Conservation (phyloP, 2,888 invertebrate species). For the Acanthosepion pharaonis region DNA sequence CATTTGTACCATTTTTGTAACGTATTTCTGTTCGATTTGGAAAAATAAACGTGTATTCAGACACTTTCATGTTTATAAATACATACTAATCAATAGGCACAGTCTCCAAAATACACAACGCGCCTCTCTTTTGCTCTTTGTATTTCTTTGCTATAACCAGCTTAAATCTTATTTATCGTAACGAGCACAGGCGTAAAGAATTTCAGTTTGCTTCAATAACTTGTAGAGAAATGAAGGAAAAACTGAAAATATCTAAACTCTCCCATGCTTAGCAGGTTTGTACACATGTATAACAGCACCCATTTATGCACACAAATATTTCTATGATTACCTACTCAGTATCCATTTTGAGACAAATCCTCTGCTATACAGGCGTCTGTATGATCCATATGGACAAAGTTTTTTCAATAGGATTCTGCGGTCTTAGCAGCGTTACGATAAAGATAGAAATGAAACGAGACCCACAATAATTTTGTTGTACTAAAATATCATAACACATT, state of each 20-base stretch:
- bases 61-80: not conserved
- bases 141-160: not conserved
- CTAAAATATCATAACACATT: not conserved
- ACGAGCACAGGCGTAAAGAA: not conserved
- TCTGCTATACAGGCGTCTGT: not conserved
- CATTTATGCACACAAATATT: not conserved
- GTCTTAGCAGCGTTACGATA: not conserved
- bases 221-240: not conserved
- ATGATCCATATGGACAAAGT: not conserved
- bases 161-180: not conserved
- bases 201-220: not conserved
- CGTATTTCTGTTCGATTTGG: not conserved
- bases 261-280: too few species aligned
- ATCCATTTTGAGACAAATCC: not conserved
- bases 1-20: not conserved
- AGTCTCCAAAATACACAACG: not conserved
- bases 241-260: not conserved
- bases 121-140: not conserved
- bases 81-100: not conserved
- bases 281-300: not conserved
- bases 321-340: not conserved
- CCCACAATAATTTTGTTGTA: not conserved
- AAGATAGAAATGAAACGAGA: not conserved
- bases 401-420: not conserved
- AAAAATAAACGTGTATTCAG: not conserved